Evolutionary conservation across 2,888 invertebrate species (phyloP).

Genomic region (Tribolium freemani): DNA sequence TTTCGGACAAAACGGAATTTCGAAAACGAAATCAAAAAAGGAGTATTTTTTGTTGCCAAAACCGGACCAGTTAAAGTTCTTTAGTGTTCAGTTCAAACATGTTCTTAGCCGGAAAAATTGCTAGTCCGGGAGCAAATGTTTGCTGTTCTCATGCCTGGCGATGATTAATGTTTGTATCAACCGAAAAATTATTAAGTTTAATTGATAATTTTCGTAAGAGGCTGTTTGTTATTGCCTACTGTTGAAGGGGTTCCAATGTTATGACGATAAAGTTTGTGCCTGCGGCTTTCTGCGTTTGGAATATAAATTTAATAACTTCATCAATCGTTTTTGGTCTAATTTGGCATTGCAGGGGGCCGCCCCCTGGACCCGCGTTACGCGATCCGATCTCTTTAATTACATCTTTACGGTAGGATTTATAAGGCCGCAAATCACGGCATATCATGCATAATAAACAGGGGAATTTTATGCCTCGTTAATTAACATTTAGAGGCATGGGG

Average conservation of each 20-base stretch:
- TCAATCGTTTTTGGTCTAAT: background rate
- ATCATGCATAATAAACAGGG: background rate
- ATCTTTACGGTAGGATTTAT: constrained; percentile 7
- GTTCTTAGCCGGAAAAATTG: background rate
- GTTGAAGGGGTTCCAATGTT: background rate
- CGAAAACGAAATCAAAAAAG: too few species aligned
- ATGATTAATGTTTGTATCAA: background rate
- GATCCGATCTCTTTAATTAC: constrained; percentile 6
- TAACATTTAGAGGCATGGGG: constrained; percentile 4
- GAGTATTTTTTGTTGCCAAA: too few species aligned
- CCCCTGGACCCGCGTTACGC: constrained; percentile 4
- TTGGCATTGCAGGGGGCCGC: constrained; percentile 7
- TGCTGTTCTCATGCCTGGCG: background rate
- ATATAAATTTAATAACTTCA: constrained; percentile 1
- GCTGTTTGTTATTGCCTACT: background rate
- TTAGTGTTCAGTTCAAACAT: background rate
- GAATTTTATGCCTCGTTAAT: constrained; percentile 9
- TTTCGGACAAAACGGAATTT: too few species aligned
- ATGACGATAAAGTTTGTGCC: background rate
- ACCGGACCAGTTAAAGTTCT: too few species aligned
- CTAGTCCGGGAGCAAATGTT: background rate
- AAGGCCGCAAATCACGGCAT: background rate
- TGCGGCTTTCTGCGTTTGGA: background rate
- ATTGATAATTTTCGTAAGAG: background rate
- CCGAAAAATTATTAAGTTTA: background rate